Evolutionary conservation across 2,113 vertebrate species (phyloP).

Genomic region (Condylura cristata): DNA sequence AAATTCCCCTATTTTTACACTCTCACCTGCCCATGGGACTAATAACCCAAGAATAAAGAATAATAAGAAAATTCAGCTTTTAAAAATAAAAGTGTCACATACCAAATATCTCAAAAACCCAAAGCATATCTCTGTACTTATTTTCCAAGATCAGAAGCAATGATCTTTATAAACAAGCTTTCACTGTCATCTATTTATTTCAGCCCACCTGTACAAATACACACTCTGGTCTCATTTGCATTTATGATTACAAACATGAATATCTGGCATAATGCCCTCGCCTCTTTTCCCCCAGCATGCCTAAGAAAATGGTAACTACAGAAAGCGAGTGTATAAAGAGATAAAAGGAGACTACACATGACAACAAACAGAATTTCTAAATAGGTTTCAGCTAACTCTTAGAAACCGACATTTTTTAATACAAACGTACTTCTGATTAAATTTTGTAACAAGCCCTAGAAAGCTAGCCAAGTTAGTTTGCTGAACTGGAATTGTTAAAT

Average conservation of each 20-base stretch:
- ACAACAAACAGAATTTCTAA: constrained; percentile 49
- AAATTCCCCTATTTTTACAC: constrained; percentile 28
- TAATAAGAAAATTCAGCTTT: constrained; percentile 13
- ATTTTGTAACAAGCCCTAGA: constrained; percentile 60
- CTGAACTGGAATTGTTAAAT: constrained; percentile 63
- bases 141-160: constrained; percentile 48
- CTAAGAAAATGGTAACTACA: constrained; percentile 50
- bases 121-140: background rate
- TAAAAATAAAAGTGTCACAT: constrained; percentile 21
- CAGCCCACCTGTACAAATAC: constrained; percentile 28
- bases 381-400: constrained; percentile 3
- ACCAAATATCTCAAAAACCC: constrained; percentile 14
- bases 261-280: constrained; percentile 40
- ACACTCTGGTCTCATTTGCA: constrained; percentile 19
- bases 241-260: constrained; percentile 60
- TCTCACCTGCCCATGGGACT: background rate
- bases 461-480: constrained; percentile 55
- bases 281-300: background rate
- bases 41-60: background rate
- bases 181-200: constrained; percentile 39
- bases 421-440: constrained; percentile 55
- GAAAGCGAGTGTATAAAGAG: constrained; percentile 1
- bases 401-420: constrained; percentile 53
- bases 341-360: background rate
- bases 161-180: constrained; percentile 18